Percentiles rank a stretch among this genome's conserved stretches.
phyloP scores from a whole-genome alignment of 2,113 vertebrate species.

The Asarcornis scutulata region DNA sequence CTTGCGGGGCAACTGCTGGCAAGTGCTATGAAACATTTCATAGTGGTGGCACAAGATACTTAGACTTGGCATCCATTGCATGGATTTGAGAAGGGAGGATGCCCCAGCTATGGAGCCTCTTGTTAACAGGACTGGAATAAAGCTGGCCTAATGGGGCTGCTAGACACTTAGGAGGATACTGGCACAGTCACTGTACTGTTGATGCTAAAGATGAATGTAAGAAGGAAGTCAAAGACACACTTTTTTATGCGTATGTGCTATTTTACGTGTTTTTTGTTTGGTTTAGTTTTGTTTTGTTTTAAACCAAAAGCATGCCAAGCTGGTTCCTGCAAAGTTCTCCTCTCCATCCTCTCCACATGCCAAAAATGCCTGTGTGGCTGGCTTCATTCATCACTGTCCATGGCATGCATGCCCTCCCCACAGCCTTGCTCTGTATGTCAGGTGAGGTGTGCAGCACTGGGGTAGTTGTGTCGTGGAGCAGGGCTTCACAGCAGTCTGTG shows the following conservation, averaged over 20 bases:
- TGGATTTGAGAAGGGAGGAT: background rate
- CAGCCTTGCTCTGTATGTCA: background rate
- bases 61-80: background rate
- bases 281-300: too few relatives aligned
- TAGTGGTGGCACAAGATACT: background rate
- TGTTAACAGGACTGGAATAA: background rate
- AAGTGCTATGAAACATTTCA: background rate
- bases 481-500: background rate
- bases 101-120: background rate
- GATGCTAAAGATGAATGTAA: background rate
- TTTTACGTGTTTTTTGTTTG: background rate
- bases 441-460: background rate
- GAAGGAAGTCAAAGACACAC: background rate
- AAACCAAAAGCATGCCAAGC: background rate
- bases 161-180: background rate
- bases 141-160: background rate
- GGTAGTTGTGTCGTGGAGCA: background rate
- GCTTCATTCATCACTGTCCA: background rate
- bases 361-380: background rate
- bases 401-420: fast-evolving
- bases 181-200: background rate
- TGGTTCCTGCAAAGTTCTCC: background rate
- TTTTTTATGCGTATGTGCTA: background rate
- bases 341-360: background rate
- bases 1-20: too few relatives aligned